A percentile compares a stretch with the other conserved stretches of the same genome.
Evolutionary conservation across 2,888 invertebrate genomes (phyloP).

Genomic region (Plemyria rubiginata): DNA sequence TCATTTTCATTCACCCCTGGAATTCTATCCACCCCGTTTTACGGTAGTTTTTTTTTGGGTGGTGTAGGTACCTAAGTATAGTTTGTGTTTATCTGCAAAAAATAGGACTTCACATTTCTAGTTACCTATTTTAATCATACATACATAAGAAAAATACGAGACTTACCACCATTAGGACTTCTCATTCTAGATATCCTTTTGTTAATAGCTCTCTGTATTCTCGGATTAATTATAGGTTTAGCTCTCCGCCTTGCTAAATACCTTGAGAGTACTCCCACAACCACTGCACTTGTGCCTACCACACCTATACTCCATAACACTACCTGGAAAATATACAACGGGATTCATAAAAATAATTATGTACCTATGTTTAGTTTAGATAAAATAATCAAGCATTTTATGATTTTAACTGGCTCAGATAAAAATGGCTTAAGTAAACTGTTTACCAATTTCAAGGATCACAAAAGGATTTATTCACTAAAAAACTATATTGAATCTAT

Average conservation of each 20-base stretch:
- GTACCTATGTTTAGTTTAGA: neutral
- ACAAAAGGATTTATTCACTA: neutral
- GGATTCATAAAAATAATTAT: neutral
- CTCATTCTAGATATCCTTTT: slow-evolving; percentile 87
- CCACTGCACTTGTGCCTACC: slow-evolving; percentile 88
- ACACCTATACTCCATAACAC: slow-evolving; percentile 90
- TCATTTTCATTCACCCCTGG: too few relatives aligned
- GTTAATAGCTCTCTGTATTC: slow-evolving; percentile 81
- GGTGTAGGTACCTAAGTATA: too few relatives aligned
- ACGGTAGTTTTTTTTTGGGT: too few relatives aligned
- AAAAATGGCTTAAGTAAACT: neutral
- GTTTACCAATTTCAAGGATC: neutral
- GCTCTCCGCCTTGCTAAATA: slow-evolving; percentile 90
- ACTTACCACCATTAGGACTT: slow-evolving; percentile 87
- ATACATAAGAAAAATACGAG: too few relatives aligned
- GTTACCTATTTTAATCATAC: too few relatives aligned
- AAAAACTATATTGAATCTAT: too few relatives aligned
- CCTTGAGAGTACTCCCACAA: slow-evolving; percentile 93
- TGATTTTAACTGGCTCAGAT: neutral
- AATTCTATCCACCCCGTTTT: too few relatives aligned
- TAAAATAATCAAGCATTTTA: neutral
- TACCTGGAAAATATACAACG: slow-evolving; percentile 75
- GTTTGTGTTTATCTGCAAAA: too few relatives aligned
- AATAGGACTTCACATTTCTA: too few relatives aligned
- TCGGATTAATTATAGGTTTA: slow-evolving; percentile 85